Evolutionary conservation across 2,888 invertebrate species (phyloP), one percentile per base, ranked within the genome.

Genomic region (Caenorhabditis afra): DNA sequence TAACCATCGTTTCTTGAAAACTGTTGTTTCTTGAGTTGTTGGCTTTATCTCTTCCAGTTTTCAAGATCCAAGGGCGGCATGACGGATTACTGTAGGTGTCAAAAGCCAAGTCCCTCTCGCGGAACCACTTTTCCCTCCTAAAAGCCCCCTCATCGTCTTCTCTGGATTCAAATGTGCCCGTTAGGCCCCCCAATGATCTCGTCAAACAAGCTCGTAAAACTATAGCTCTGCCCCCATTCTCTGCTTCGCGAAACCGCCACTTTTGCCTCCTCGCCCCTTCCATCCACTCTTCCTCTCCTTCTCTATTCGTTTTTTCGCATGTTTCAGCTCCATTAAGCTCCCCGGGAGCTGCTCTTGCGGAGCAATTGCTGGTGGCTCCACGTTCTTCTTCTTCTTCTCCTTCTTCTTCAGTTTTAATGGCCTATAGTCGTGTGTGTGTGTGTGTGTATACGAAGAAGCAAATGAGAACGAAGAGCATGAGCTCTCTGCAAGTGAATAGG

Each of bases 141-240:
- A 22, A 8, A 29, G 29, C 29, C 7, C n/a, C n/a, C 16, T 44
- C 22, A 44, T 45, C 18, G 55, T 22, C 55, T 35, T 55, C 57
- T 47, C 55, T 47, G 37, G 66, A 55, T 55, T 47, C 55, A 45
- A 55, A 20, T 39, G 18, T 55, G 35, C 39, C 47, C 37, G 55
- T 66, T 57, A 47, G 57, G 57, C 67, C 58, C 50, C 58, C n/a
- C 68, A 68, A 68, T 68, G 68, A 68, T 68, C 68, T 68, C 68
- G 68, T 68, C 68, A 68, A 68, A 68, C 39, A 57, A 47, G 23
- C 68, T 68, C 68, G 68, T 68, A 68, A 68, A 68, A 68, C 68
- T 68, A 68, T 68, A 59, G 53, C 52, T 29, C 4, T 7, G 3
- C 29, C 47, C 49, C 57, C 57, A 18, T 22, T 57, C 55, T 57